Evolutionary conservation across 2,797 vertebrate species (phyloP).

Genomic region (Pyrocephalus nanus): DNA sequence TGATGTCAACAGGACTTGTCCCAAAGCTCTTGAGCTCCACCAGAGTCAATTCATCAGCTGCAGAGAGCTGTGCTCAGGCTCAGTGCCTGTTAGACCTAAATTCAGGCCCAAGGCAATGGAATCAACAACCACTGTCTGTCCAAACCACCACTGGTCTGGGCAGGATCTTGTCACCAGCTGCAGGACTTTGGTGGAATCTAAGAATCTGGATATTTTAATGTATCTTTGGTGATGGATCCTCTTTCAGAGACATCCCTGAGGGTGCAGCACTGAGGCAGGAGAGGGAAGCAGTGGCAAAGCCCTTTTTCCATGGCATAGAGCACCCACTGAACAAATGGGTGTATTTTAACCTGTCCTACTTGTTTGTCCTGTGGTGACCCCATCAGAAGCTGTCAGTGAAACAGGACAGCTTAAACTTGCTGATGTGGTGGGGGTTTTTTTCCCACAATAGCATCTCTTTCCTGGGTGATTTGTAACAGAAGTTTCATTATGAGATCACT

Average conservation of each 20-base stretch:
- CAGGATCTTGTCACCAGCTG: neutral
- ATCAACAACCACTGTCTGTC: too few relatives aligned
- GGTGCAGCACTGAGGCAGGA: neutral
- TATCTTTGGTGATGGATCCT: neutral
- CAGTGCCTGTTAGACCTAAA: neutral
- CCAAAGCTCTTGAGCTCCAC: neutral
- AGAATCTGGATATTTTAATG: neutral
- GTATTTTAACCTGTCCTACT: neutral
- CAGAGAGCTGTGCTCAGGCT: neutral
- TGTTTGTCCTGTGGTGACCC: neutral
- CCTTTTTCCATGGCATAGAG: neutral
- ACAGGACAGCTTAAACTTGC: neutral
- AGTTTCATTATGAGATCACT: constrained; percentile 49
- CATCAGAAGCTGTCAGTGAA: neutral
- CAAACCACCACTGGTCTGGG: neutral
- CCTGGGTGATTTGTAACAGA: constrained; percentile 25
- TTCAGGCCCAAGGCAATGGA: neutral
- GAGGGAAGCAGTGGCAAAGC: neutral
- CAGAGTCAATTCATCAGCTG: neutral
- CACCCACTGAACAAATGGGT: neutral
- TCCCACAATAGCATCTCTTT: neutral
- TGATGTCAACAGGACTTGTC: neutral
- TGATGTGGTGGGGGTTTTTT: neutral
- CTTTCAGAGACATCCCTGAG: neutral
- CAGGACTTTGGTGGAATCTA: neutral